Conservation (phyloP, 2,113 vertebrate species). For the Etia nguti region DNA sequence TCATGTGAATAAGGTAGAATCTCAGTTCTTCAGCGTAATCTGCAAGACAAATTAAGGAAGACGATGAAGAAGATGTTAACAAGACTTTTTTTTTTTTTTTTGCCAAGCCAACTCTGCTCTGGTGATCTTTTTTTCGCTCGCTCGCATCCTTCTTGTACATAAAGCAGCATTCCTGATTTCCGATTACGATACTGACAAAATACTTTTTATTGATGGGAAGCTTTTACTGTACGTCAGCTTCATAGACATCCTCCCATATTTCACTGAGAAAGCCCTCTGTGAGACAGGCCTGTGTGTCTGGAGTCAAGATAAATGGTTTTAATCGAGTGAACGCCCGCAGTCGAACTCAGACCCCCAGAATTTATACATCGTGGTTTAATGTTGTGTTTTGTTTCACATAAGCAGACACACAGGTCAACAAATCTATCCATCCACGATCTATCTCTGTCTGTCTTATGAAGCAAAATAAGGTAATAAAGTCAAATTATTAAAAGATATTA, state of each 20-base stretch:
- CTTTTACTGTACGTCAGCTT: constrained; percentile 9
- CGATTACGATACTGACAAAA: background rate
- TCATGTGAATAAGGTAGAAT: constrained; percentile 77
- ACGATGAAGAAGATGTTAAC: background rate
- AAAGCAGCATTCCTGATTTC: background rate
- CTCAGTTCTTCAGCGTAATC: constrained; percentile 70
- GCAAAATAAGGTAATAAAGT: background rate
- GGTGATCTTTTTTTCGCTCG: background rate
- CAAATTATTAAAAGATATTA: background rate
- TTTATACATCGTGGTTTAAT: background rate
- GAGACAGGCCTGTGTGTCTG: constrained; percentile 22
- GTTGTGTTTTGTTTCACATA: background rate
- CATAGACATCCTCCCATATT: background rate
- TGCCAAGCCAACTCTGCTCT: background rate
- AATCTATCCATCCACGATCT: background rate
- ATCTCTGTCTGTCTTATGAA: background rate
- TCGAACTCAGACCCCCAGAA: background rate
- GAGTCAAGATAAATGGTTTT: constrained; percentile 47
- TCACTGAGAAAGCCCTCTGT: background rate
- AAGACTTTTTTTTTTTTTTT: too few relatives aligned
- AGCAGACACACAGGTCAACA: background rate
- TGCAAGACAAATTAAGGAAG: constrained; percentile 34
- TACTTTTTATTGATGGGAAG: background rate
- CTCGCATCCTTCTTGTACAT: background rate
- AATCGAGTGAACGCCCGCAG: constrained; percentile 13